Base-by-base conservation (phyloP, 2,888 invertebrate genomes). In the Nephrotoma appendiculata region DNA sequence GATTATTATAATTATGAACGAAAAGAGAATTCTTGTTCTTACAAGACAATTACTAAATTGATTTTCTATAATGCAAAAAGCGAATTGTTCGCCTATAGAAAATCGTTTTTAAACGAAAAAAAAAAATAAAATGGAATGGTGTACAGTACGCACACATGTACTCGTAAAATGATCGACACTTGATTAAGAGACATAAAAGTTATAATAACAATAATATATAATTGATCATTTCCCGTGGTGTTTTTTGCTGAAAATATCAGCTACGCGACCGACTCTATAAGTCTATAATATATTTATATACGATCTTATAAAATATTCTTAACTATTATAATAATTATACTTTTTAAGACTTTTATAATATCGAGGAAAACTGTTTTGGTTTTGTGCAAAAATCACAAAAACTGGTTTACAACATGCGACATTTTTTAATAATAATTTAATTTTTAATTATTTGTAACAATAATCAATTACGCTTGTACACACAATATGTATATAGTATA, bases 181-280 rank as follows among this genome's bases (percentile, higher is more conserved):
- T 84, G 84, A 42, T 84, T 43, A 84, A 84, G 84, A 84, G 84
- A 84, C 84, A 84, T 84, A 31, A 3, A 83, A 83, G 52, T 52
- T 52, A 52, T 52, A 71, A 84, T 84, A 84, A 84, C n/a, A 41
- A 71, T 71, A 84, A 71, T 6, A 71, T 31, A 84, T 84, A 84
- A 84, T 84, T 84, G 84, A 84, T 84, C 84, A 84, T 84, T 84
- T 84, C 84, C 84, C 84, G 84, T 84, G 43, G 42, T 85, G 71
- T 71, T 71, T 71, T 71, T 71, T 71, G 31, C 31, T 71, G 71
- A 71, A 71, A 71, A 71, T 71, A 71, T 71, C 31, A 71, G 71
- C 71, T 44, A 31, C 31, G 31, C 31, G 31, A 31, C 31, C 31
- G 44, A 11, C 44, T 71, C n/a, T 42, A 84, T 83, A 42, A 85